phyloP scores from a whole-genome alignment of 2,888 invertebrate genomes.

The Oscheius myriophilus region DNA sequence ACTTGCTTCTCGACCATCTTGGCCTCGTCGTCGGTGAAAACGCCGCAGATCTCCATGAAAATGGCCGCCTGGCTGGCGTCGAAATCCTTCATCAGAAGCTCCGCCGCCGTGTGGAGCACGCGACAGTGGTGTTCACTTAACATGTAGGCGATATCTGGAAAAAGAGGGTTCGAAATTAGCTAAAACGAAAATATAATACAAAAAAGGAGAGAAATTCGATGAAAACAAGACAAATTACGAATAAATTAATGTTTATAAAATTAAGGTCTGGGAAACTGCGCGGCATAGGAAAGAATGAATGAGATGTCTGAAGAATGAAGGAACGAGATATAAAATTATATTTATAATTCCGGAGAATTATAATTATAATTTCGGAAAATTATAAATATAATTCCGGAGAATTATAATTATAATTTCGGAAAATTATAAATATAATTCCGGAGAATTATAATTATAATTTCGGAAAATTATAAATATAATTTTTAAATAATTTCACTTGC shows the following conservation, averaged over 20 bases:
- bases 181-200: not conserved
- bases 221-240: not conserved
- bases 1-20: constrained; percentile 25
- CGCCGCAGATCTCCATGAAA: constrained; percentile 25
- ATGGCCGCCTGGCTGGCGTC: constrained; percentile 21
- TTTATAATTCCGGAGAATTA: not conserved
- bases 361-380: not conserved
- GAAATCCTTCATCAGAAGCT: constrained; percentile 26
- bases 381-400: not conserved
- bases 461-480: not conserved
- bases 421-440: not conserved
- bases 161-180: not conserved
- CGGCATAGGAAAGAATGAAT: not conserved
- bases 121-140: constrained; percentile 24
- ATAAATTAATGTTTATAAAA: not conserved
- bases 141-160: constrained; percentile 12
- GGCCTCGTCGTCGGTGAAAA: constrained; percentile 20
- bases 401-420: not conserved
- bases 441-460: not conserved
- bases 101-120: constrained; percentile 25
- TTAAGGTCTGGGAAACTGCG: not conserved
- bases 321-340: not conserved
- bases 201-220: not conserved
- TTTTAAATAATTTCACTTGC: no score
- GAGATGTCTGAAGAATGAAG: not conserved